A percentile compares a stretch with the other conserved stretches of the same genome.
phyloP scores from a whole-genome alignment of 64 coral and sea anemone genomes.

The Montipora sp. region DNA sequence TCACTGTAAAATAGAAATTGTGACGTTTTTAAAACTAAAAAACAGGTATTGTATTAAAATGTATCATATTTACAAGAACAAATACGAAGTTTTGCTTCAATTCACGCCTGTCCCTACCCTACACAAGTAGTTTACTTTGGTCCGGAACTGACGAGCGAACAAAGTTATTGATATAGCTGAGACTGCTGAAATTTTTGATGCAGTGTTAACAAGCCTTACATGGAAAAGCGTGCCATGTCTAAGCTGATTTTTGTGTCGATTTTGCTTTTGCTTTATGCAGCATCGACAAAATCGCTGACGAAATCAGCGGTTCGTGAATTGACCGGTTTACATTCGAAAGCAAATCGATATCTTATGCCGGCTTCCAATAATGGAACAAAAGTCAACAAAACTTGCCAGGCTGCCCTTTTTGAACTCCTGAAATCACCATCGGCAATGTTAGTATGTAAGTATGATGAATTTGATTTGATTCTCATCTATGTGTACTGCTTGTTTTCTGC shows the following conservation, averaged over 20 bases:
- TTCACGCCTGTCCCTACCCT: neutral
- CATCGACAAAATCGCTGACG: neutral
- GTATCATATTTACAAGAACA: too few relatives aligned
- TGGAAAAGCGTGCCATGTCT: neutral
- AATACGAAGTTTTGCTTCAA: too few relatives aligned
- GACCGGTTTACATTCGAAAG: neutral
- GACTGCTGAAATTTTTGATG: too few relatives aligned
- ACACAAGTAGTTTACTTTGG: neutral
- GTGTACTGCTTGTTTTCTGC: too few relatives aligned
- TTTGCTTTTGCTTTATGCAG: neutral
- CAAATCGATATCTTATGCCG: neutral
- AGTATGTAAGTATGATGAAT: neutral
- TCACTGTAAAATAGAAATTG: too few relatives aligned
- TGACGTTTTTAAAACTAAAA: too few relatives aligned
- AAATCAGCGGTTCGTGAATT: neutral
- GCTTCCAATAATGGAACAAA: neutral
- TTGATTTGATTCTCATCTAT: too few relatives aligned
- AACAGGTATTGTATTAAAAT: too few relatives aligned
- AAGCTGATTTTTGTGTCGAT: neutral
- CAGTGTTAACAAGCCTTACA: neutral
- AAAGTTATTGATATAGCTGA: too few relatives aligned
- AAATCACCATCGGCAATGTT: neutral
- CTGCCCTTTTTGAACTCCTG: neutral
- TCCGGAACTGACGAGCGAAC: too few relatives aligned
- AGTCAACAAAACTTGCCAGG: neutral